Evolutionary conservation across 2,797 vertebrate species (phyloP).

Genomic region (Dromococcyx pavoninus): DNA sequence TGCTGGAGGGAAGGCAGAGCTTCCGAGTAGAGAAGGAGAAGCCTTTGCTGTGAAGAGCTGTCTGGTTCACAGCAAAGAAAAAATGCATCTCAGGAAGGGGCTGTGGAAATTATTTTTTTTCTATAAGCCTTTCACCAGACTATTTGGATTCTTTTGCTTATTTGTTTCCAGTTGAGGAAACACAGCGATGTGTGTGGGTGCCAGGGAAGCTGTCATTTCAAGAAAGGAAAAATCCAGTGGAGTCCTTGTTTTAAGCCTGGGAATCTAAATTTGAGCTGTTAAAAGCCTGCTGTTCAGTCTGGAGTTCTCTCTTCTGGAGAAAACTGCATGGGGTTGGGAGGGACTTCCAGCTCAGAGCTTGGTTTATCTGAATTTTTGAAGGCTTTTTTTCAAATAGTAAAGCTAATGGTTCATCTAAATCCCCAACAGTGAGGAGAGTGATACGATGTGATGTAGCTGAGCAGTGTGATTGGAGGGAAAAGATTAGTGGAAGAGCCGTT

Average conservation of each 20-base stretch:
- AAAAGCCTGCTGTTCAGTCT: not conserved
- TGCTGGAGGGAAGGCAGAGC: not conserved
- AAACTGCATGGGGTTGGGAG: not conserved
- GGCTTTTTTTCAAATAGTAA: not conserved
- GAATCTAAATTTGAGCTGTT: not conserved
- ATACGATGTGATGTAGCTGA: not conserved
- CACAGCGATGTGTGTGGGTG: not conserved
- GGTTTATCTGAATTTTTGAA: not conserved
- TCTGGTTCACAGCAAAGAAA: not conserved
- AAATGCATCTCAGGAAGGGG: not conserved
- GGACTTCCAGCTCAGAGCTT: not conserved
- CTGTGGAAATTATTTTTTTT: conserved; percentile 34
- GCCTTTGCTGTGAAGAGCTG: not conserved
- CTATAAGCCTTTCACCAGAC: conserved; percentile 17
- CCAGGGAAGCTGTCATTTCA: conserved; percentile 27
- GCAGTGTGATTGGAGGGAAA: not conserved
- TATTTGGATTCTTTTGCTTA: conserved; percentile 30
- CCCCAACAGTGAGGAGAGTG: rapidly evolving
- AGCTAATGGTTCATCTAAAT: not conserved
- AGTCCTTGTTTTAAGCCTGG: not conserved
- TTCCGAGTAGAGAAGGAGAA: not conserved
- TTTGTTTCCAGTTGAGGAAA: conserved; percentile 49
- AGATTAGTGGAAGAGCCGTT: not conserved
- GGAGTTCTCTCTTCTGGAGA: not conserved
- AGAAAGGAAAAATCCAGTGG: not conserved